Percentiles rank a stretch among this genome's conserved stretches.
These are phyloP conservation scores for Notospermus geniculatus DNA, from an alignment of 1,140 invertebrate genomes.

Conservation along the genomic window DNA sequence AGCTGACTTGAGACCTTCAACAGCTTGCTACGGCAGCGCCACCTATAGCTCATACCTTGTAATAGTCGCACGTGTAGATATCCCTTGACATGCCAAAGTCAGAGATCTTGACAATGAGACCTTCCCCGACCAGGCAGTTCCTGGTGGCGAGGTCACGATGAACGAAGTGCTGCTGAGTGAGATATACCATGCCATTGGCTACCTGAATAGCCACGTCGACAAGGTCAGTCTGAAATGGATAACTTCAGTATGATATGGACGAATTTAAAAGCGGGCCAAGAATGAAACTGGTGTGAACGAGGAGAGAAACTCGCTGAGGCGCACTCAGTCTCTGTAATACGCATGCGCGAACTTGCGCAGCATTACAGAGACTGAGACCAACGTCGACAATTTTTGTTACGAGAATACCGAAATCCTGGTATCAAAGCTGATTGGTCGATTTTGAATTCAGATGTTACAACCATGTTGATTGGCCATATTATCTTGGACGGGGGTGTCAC, in stretches of 20 bases:
- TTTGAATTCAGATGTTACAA: no score
- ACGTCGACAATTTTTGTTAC: no score
- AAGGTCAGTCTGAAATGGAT: constrained; percentile 36
- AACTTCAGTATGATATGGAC: background rate
- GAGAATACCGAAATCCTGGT: no score
- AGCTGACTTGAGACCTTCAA: constrained; percentile 7
- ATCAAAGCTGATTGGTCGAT: no score
- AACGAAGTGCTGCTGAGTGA: constrained; percentile 92
- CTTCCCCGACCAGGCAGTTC: constrained; percentile 92
- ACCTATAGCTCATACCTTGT: constrained; percentile 67
- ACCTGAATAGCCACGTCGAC: constrained; percentile 58
- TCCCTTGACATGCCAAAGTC: constrained; percentile 65
- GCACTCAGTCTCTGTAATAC: no score
- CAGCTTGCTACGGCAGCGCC: background rate
- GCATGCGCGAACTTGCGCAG: no score
- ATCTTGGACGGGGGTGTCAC: no score
- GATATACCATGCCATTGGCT: constrained; percentile 90
- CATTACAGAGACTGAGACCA: no score
- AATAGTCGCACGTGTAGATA: constrained; percentile 89
- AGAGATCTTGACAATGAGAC: constrained; percentile 93
- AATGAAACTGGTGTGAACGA: background rate
- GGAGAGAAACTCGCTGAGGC: background rate
- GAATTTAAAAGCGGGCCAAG: background rate
- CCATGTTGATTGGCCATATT: no score
- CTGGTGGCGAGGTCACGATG: constrained; percentile 92